Evolutionary conservation across 2,888 invertebrate genomes (phyloP), one percentile per base, ranked within the genome.

Genomic region (Lochmaea crataegi): DNA sequence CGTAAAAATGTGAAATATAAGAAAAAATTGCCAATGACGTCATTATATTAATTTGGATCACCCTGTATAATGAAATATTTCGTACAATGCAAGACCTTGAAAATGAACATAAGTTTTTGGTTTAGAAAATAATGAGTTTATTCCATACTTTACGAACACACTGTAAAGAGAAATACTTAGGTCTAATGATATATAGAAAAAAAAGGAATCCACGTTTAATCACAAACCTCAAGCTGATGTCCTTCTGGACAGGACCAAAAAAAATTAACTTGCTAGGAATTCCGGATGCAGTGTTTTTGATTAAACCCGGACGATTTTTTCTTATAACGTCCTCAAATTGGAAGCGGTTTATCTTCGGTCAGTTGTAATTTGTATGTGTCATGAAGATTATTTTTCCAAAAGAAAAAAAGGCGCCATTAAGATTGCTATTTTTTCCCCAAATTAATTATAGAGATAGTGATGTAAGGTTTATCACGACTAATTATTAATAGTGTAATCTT

Each of bases 251-350:
- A 58, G 18, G 14, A n/a, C 26, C 32, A 60, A 60, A 38, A 60
- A 60, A 32, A 18, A 10, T 38, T 7, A 5, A 48, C 22, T 65
- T 38, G 38, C 56, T 9, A 38, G 4, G 38, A 38, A 32, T 58
- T 60, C 60, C 60, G 38, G 32, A 38, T 38, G 32, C 57, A n/a
- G 7, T 41, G 60, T 53, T 68, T 18, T 32, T 38, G 1, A 71
- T 66, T 73, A 68, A 68, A 73, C 71, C 71, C 70, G 45, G 61
- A 45, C 58, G 60, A 75, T 68, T 72, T 68, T 72, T 72, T 58
- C 61, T 72, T 41, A 72, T 56, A 72, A 57, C 64, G 65, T 72
- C 45, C 61, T 48, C 68, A 72, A 71, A 71, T 74, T 74, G 72
- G 73, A 26, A 48, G 18, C 60, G 71, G 74, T 72, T 74, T 71